phyloP scores from a whole-genome alignment of 2,888 invertebrate species.

The Orgyia antiqua region DNA sequence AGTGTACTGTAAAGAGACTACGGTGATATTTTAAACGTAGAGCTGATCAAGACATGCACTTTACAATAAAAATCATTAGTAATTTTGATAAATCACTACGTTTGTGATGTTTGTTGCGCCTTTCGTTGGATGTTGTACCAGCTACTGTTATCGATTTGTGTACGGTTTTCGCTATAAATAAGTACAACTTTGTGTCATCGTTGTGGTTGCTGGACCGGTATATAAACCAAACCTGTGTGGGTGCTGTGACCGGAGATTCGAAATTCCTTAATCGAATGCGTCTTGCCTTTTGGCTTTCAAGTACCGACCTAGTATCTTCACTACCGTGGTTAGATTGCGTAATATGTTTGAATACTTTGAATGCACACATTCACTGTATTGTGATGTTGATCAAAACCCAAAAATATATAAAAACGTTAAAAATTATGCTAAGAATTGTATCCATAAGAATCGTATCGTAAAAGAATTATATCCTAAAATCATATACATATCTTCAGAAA shows the following conservation, averaged over 20 bases:
- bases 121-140: slow-evolving; percentile 31
- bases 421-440: too few relatives aligned
- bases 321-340: slow-evolving; percentile 48
- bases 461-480: too few relatives aligned
- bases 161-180: slow-evolving; percentile 72
- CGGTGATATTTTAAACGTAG: too few relatives aligned
- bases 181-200: slow-evolving; percentile 69
- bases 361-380: too few relatives aligned
- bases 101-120: too few relatives aligned
- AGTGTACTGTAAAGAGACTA: slow-evolving; percentile 26
- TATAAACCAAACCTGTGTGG: slow-evolving; percentile 56
- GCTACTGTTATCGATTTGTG: slow-evolving; percentile 67
- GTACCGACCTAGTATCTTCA: slow-evolving; percentile 31
- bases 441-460: too few relatives aligned
- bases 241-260: slow-evolving; percentile 46
- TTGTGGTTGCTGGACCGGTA: slow-evolving; percentile 56
- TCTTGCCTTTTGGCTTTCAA: slow-evolving; percentile 29
- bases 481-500: too few relatives aligned
- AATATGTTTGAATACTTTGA: slow-evolving; percentile 50
- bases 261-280: slow-evolving; percentile 46
- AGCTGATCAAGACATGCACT: too few relatives aligned
- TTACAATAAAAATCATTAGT: too few relatives aligned
- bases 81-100: background rate
- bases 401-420: too few relatives aligned
- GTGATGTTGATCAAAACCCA: too few relatives aligned